These are phyloP conservation scores for Bicyclus anynana DNA, from an alignment of 1,140 invertebrate species.

Conservation along the genomic window DNA sequence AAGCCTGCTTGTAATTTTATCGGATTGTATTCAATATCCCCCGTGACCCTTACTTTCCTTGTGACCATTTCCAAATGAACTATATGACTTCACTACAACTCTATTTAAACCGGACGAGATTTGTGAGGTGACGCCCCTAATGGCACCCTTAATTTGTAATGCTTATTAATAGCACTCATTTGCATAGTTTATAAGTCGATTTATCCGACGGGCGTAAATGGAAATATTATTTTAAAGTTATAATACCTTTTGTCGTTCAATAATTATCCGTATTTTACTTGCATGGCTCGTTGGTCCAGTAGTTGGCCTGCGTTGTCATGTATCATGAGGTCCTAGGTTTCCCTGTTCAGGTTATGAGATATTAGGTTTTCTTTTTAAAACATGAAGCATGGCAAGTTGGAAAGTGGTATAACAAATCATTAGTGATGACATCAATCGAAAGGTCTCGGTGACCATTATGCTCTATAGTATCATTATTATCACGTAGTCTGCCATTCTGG, in stretches of 20 bases:
- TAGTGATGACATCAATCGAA: too few species aligned
- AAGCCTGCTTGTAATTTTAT: too few species aligned
- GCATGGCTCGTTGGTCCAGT: too few species aligned
- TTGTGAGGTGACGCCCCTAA: conserved; percentile 42
- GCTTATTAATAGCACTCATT: conserved; percentile 24
- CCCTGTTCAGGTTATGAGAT: too few species aligned
- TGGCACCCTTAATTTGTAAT: conserved; percentile 19
- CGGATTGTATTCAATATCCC: not conserved
- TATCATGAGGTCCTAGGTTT: too few species aligned
- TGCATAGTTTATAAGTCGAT: conserved; percentile 10
- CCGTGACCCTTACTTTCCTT: conserved; percentile 11
- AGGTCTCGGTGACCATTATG: too few species aligned
- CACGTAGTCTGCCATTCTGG: too few species aligned
- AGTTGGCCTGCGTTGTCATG: too few species aligned
- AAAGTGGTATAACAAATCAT: too few species aligned
- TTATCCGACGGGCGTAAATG: not conserved
- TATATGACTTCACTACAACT: conserved; percentile 39
- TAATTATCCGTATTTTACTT: not conserved
- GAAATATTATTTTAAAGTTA: not conserved
- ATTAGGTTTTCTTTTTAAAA: too few species aligned
- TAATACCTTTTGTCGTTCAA: not conserved
- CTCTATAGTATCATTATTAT: too few species aligned
- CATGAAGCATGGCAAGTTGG: too few species aligned
- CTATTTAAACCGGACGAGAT: conserved; percentile 50
- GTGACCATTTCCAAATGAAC: conserved; percentile 32